phyloP scores from a whole-genome alignment of 2,888 invertebrate genomes.

The Andrena flavipes region DNA sequence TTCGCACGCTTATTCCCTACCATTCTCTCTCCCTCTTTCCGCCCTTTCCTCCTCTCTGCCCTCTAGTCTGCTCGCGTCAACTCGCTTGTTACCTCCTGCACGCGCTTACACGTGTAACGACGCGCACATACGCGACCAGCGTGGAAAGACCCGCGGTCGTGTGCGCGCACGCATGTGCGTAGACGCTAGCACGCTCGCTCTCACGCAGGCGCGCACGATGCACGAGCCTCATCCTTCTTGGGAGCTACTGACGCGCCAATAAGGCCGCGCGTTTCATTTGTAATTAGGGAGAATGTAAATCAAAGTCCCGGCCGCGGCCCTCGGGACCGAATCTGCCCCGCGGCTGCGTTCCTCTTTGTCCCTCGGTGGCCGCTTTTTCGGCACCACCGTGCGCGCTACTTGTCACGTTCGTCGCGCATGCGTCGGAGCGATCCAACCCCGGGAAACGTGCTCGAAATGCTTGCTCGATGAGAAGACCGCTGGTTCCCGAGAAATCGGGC shows the following conservation, averaged over 20 bases:
- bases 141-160: background rate
- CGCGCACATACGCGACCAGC: background rate
- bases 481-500: background rate
- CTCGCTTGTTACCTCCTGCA: conserved; percentile 63
- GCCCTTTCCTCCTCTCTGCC: background rate
- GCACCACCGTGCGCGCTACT: conserved; percentile 7
- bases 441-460: background rate
- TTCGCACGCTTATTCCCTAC: conserved; percentile 59
- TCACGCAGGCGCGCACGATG: conserved; percentile 40
- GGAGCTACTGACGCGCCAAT: conserved; percentile 80
- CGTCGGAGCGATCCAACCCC: background rate
- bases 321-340: conserved; percentile 40
- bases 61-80: conserved; percentile 28
- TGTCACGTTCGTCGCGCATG: conserved; percentile 22
- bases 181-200: background rate
- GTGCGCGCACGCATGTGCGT: background rate
- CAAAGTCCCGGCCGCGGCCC: conserved; percentile 74
- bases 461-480: background rate
- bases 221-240: conserved; percentile 76
- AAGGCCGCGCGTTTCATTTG: conserved; percentile 81
- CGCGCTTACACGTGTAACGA: conserved; percentile 38
- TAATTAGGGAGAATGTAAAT: conserved; percentile 83
- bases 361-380: conserved; percentile 29
- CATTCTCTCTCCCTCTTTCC: conserved; percentile 11
- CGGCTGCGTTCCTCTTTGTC: conserved; percentile 46